A percentile compares a stretch with the other conserved stretches of the same genome.
phyloP scores from a whole-genome alignment of 2,888 invertebrate genomes.

The Cylindroiulus punctatus region DNA sequence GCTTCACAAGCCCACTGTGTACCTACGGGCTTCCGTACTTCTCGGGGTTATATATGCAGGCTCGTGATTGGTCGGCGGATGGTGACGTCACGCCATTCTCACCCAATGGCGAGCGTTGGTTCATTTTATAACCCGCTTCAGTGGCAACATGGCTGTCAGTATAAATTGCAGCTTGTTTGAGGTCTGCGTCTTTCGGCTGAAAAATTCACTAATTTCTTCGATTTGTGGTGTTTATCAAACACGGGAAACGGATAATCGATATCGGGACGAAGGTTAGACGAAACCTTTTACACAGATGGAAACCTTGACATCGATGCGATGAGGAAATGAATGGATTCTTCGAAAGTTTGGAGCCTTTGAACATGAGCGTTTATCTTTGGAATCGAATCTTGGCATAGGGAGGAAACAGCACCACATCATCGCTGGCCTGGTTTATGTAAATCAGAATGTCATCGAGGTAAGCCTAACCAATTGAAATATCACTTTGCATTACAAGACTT shows the following conservation, averaged over 20 bases:
- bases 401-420: background rate
- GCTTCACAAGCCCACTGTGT: too few species aligned
- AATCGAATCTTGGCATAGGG: background rate
- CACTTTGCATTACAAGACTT: background rate
- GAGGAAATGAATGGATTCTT: background rate
- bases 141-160: slow-evolving; percentile 93
- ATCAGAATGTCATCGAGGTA: slow-evolving; percentile 18
- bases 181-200: slow-evolving; percentile 61
- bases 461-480: background rate
- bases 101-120: slow-evolving; percentile 56
- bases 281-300: background rate
- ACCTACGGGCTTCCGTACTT: background rate
- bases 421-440: slow-evolving; percentile 18
- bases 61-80: background rate
- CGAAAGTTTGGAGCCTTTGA: slow-evolving; percentile 8
- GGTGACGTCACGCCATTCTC: background rate
- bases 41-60: background rate
- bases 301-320: background rate
- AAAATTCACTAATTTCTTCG: slow-evolving; percentile 47
- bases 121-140: slow-evolving; percentile 59
- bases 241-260: slow-evolving; percentile 48
- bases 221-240: background rate
- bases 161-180: slow-evolving; percentile 86
- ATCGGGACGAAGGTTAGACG: slow-evolving; percentile 2
- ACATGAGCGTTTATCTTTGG: background rate